Percentiles rank a stretch among this genome's conserved stretches.
These are phyloP conservation scores for Ceratoteleas bidentatus DNA, from an alignment of 1,140 invertebrate genomes.

Conservation along the genomic window DNA sequence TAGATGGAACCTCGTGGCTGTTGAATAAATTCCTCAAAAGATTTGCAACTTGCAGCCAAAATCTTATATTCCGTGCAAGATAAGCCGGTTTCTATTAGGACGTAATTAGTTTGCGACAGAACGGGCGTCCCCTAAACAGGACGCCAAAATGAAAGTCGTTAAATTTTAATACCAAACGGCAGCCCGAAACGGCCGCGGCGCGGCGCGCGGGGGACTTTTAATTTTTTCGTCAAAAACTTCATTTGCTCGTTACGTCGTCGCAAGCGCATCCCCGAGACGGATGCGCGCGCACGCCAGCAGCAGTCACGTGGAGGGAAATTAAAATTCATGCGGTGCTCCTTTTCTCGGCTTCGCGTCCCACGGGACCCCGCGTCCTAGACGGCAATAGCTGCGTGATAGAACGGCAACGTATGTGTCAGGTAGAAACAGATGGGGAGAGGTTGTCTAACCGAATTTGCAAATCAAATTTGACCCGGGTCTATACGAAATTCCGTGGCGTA, in stretches of 20 bases:
- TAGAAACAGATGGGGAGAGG: slow-evolving; percentile 62
- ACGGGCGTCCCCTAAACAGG: slow-evolving; percentile 1
- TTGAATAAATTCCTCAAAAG: neutral
- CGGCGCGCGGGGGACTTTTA: slow-evolving; percentile 70
- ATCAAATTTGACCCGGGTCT: slow-evolving; percentile 76
- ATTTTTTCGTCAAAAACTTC: slow-evolving; percentile 79
- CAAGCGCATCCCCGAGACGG: slow-evolving; percentile 59
- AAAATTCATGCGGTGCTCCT: slow-evolving; percentile 79
- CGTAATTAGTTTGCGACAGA: slow-evolving; percentile 22
- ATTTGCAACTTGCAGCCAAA: neutral
- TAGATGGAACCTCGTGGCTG: too few relatives aligned
- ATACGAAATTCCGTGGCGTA: slow-evolving; percentile 69
- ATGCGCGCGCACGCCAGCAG: slow-evolving; percentile 48
- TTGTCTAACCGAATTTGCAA: slow-evolving; percentile 78
- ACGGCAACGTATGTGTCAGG: slow-evolving; percentile 60
- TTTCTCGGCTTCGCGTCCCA: slow-evolving; percentile 75
- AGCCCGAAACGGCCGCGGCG: slow-evolving; percentile 28
- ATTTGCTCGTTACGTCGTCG: slow-evolving; percentile 75
- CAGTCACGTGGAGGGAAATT: slow-evolving; percentile 73
- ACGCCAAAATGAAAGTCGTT: slow-evolving; percentile 29
- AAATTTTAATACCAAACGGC: slow-evolving; percentile 49
- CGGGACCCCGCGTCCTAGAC: slow-evolving; percentile 71
- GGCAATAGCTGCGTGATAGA: slow-evolving; percentile 65
- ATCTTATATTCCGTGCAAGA: neutral
- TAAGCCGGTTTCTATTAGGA: slow-evolving; percentile 17